Evolutionary conservation across 1,140 invertebrate genomes (phyloP), one percentile per base, ranked within the genome.

Genomic region (Tribolium castaneum): DNA sequence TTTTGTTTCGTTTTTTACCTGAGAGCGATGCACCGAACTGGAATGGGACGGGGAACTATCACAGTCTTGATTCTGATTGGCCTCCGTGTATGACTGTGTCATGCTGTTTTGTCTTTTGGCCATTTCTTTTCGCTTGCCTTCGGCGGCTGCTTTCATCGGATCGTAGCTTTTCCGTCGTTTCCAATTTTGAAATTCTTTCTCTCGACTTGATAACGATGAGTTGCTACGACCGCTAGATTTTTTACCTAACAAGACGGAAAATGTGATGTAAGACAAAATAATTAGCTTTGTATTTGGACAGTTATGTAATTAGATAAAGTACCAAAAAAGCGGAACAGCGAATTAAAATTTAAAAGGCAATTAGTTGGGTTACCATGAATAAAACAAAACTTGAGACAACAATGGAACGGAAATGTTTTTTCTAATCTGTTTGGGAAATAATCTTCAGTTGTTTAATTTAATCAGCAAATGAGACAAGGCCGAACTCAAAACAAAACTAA

Each of bases 171-270:
- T 96, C 76, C 96, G 89, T 75, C 96, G 89, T 84, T 96, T 96
- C 96, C 96, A 97, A 88, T 97, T 97, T 85, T 95, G 94, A 88
- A 96, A 92, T 84, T 97, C 96, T 51, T 94, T 92, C 86, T 95
- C 94, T 80, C 91, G 90, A 7, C 90, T 90, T 2, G 90, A 91
- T 9, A 92, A 83, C 5, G 90, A 91, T 19, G 92, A 92, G 82
- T 92, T 92, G 80, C 91, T 92, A 25, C 91, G 85, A 13, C 84
- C 86, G 4, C 83, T 79, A 50, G 82, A 81, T 86, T 92, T 92
- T 88, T 91, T 90, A 83, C 90, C 91, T 89, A 87, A 56, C 50
- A 86, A 88, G 88, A 45, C 59, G 25, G 25, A 30, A 30, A 30
- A 30, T 5, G 6, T 30, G 25, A 30, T 0, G 25, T 30, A 30